A percentile compares a stretch with the other conserved stretches of the same genome.
phyloP scores from a whole-genome alignment of 2,113 vertebrate genomes.

The Rostratula benghalensis region DNA sequence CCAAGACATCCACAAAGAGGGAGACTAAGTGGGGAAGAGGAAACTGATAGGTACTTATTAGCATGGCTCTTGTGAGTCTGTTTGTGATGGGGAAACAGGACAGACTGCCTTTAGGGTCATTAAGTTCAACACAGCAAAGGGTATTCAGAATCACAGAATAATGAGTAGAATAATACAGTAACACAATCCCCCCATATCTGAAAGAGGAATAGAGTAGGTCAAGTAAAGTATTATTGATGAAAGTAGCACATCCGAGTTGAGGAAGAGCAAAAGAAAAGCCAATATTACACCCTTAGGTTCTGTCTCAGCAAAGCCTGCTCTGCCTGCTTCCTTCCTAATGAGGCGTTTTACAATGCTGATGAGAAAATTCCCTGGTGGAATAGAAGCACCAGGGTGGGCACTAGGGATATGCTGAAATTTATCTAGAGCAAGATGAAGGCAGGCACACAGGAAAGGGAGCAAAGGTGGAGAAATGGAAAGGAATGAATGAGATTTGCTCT shows the following conservation, averaged over 20 bases:
- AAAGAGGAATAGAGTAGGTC: neutral
- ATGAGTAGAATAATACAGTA: neutral
- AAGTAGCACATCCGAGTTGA: neutral
- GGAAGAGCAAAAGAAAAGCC: neutral
- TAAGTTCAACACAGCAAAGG: neutral
- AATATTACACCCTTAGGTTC: neutral
- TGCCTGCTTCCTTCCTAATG: constrained; percentile 1
- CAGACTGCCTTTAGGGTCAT: neutral
- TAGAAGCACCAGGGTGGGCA: neutral
- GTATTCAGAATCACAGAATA: neutral
- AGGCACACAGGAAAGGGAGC: neutral
- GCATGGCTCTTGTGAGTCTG: neutral
- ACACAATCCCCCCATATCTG: neutral
- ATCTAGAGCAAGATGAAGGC: neutral
- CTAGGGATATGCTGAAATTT: neutral
- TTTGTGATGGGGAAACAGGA: neutral
- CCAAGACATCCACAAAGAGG: neutral
- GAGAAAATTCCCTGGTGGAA: constrained; percentile 1
- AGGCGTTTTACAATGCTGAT: constrained; percentile 21
- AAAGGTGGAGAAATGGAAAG: neutral
- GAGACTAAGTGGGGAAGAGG: neutral
- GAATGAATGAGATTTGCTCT: neutral
- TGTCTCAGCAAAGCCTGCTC: constrained; percentile 16
- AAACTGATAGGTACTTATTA: neutral
- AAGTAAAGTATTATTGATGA: neutral